Base-by-base conservation (phyloP, 2,113 vertebrate genomes). In the Gnathonemus echidnorhynchus region DNA sequence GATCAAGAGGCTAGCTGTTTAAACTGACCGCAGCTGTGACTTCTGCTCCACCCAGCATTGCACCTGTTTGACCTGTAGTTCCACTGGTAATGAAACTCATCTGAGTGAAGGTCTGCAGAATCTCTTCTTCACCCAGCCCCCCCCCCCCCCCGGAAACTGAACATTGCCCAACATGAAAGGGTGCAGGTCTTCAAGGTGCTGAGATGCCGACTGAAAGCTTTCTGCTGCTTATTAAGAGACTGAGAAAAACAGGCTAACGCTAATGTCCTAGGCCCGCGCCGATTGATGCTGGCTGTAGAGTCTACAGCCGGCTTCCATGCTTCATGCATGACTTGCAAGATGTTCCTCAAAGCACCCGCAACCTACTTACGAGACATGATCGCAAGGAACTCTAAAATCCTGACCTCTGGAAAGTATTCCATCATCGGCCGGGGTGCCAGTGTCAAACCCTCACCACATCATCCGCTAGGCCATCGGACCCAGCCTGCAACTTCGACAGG, bases 51-150 rank as follows among this genome's bases (percentile, higher is more conserved):
- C 9, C n/a, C 48, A 35, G 89, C 87, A 89, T 45, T 86, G 85
- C 70, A 89, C 74, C 52, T 88, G 88, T 15, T 42, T 27, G 49
- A 56, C 15, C 85, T 35, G 10, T 3, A 27, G 42, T 21, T 89
- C 88, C 89, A 53, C 88, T 46, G 11, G 89, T 89, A 91, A 91
- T 89, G 84, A 92, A 90, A 90, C 91, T 88, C 89, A 88, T 90
- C 88, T 88, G 90, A 89, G 90, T 90, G 83, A 90, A 86, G 84
- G 10, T 5, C 48, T 49, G 88, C 91, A 92, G 91, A 88, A 80
- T 84, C 90, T 35, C 91, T 89, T 80, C 53, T 88, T 80, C 62
- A 31, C 49, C 49, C n/a, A 13, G 3, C 50, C 15, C 3, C 35
- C 35, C 35, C 46, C 45, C 9, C 48, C 89, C 62, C 45, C 84